Base-by-base conservation (phyloP, 2,888 invertebrate species). In the Resseliella maxima region DNA sequence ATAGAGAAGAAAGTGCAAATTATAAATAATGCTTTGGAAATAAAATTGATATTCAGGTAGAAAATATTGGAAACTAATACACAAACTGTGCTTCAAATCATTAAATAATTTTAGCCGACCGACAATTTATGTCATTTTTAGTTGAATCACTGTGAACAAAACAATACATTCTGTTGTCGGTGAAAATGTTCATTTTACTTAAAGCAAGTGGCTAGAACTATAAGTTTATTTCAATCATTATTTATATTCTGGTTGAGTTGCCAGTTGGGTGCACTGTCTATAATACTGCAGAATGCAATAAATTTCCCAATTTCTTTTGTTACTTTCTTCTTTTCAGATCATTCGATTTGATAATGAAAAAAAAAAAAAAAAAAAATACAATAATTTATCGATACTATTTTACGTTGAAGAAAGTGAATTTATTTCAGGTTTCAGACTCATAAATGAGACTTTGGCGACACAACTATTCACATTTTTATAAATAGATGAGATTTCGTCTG, bases 41-140 rank as follows among this genome's bases (percentile, higher is more conserved):
- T 1, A 15, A 35, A 72, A 59, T 31, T 31, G 72, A 72, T 72
- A 2, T 72, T 31, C 72, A 72, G 72, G 72, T 72, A 72, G n/a
- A 72, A 72, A 72, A 59, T 59, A 27, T 27, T 27, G 0, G 59
- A 59, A 31, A 72, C 31, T 72, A 31, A 35, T 35, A 12, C 35
- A 18, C 2, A 72, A 31, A 12, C 15, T n/a, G 31, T 35, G 31
- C 18, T 24, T 59, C 59, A 59, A 24, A 59, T 59, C 59, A 59
- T n/a, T 31, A 72, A 27, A 31, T 15, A 31, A 15, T 3, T 72
- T 72, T 31, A 35, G 35, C 72, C 72, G 72, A 31, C 72, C 72
- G 35, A 72, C 72, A 72, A 72, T 72, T 72, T 31, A 72, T 72
- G 72, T 72, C 72, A 72, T 72, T 72, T n/a, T 35, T 72, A 72